A percentile compares a stretch with the other conserved stretches of the same genome.
Conservation (phyloP, 2,797 vertebrate species). For the Delichon dasypus region DNA sequence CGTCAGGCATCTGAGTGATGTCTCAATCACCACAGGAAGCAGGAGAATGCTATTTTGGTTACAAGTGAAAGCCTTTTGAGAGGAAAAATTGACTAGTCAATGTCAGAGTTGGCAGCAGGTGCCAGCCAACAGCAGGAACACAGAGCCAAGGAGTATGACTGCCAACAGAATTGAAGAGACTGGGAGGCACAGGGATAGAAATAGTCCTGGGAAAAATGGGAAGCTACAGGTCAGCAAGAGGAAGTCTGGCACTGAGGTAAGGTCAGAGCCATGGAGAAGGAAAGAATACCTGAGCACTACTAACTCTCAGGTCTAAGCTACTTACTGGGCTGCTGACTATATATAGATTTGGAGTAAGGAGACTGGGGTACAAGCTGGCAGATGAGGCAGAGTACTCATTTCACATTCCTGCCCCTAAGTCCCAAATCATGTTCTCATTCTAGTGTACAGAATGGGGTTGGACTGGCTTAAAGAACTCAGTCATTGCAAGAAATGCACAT, state of each 20-base stretch:
- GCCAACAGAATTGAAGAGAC: not conserved
- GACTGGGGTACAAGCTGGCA: not conserved
- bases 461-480: not conserved
- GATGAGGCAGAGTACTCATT: not conserved
- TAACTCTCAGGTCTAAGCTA: not conserved
- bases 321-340: not conserved
- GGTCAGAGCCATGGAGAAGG: not conserved
- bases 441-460: not conserved
- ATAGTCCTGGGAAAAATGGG: not conserved
- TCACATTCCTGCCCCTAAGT: not conserved
- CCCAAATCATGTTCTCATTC: not conserved
- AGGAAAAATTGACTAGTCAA: not conserved
- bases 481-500: not conserved
- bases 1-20: not conserved
- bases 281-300: not conserved
- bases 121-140: not conserved
- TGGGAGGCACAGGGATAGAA: not conserved
- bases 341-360: not conserved
- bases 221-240: not conserved
- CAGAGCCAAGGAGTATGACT: not conserved
- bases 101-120: not conserved
- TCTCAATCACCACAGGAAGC: constrained; percentile 1
- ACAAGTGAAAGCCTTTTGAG: not conserved
- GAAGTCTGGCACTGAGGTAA: not conserved
- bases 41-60: not conserved